Percentiles rank a stretch among this genome's conserved stretches.
These are phyloP conservation scores for Pseudopipra pipra DNA, from an alignment of 2,113 vertebrate species.

Conservation along the genomic window DNA sequence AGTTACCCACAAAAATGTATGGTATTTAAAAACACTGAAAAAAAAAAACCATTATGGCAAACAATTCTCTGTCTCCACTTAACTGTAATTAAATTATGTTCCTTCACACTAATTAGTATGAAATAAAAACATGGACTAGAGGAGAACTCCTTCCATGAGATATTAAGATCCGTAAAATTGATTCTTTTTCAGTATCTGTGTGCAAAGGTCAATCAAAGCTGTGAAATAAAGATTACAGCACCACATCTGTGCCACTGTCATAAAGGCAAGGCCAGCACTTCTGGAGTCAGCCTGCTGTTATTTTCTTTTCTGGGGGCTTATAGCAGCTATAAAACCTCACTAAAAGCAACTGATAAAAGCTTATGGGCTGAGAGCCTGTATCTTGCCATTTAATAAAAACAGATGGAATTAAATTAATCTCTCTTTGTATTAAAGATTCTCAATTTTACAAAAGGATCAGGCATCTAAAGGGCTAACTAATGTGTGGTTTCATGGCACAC, in stretches of 20 bases:
- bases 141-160: slow-evolving; percentile 1
- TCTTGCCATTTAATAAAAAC: background rate
- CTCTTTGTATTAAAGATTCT: background rate
- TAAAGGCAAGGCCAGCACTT: background rate
- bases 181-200: background rate
- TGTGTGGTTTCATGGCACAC: background rate
- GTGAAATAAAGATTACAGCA: background rate
- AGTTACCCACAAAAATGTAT: background rate
- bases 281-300: background rate
- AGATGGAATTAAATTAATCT: background rate
- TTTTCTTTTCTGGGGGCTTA: background rate
- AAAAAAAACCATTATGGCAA: background rate
- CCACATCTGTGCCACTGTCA: background rate
- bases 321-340: slow-evolving; percentile 5
- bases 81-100: slow-evolving; percentile 52
- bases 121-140: slow-evolving; percentile 34
- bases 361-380: background rate
- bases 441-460: background rate
- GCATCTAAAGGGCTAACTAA: background rate
- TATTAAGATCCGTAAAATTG: background rate
- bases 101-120: slow-evolving; percentile 47
- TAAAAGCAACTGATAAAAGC: slow-evolving; percentile 17
- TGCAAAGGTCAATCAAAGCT: slow-evolving; percentile 7
- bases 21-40: background rate
- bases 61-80: background rate